phyloP scores from a whole-genome alignment of 1,140 invertebrate genomes.

The Caenorhabditis brenneri region DNA sequence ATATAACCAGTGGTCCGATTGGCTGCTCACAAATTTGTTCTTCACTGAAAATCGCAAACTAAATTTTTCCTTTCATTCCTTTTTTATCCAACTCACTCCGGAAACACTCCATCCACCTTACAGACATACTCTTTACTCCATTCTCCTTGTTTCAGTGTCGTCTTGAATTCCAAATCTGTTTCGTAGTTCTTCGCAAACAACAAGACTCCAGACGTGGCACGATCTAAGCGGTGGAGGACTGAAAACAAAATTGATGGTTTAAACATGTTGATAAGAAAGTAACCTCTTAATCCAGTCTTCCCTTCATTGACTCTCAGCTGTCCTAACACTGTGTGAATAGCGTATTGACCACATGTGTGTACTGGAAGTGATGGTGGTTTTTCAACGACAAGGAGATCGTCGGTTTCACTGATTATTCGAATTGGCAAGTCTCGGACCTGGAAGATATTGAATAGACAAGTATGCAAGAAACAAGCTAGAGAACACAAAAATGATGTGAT shows the following conservation, averaged over 20 bases:
- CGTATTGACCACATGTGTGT: constrained; percentile 72
- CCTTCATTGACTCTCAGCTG: constrained; percentile 46
- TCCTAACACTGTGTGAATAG: constrained; percentile 64
- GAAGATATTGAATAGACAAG: constrained; percentile 26
- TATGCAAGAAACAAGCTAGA: no score
- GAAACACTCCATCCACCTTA: constrained; percentile 92
- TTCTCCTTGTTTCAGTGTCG: constrained; percentile 89
- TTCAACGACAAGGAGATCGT: constrained; percentile 97
- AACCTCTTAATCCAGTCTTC: constrained; percentile 56
- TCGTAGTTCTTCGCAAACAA: constrained; percentile 83
- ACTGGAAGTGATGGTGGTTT: constrained; percentile 99
- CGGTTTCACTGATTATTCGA: constrained; percentile 88
- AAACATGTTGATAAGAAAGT: background rate
- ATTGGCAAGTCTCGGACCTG: constrained; percentile 54
- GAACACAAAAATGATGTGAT: no score
- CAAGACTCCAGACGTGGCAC: constrained; percentile 89
- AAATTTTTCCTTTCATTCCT: background rate
- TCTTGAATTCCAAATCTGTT: constrained; percentile 76
- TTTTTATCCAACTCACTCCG: constrained; percentile 84
- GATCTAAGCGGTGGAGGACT: constrained; percentile 77
- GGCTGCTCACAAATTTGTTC: constrained; percentile 85
- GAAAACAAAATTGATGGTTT: constrained; percentile 6
- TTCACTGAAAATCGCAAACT: constrained; percentile 75
- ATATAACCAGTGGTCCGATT: constrained; percentile 90
- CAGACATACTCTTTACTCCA: constrained; percentile 95